phyloP scores from a whole-genome alignment of 1,140 invertebrate species.

The Drosophila micromelanica region DNA sequence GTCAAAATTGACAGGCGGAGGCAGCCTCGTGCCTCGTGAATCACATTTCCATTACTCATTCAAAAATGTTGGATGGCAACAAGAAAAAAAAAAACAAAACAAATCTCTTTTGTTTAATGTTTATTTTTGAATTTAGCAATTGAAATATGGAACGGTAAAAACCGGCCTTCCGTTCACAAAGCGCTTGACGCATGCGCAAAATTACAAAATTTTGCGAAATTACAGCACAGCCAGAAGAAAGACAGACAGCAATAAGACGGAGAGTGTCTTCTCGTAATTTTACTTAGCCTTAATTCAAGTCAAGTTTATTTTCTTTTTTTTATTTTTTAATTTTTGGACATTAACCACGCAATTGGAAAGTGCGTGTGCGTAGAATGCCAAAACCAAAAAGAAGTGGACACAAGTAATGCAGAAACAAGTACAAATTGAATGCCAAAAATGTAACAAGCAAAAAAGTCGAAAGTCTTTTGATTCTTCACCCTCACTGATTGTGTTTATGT shows the following conservation, averaged over 20 bases:
- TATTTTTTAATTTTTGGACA: too few species aligned
- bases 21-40: constrained; percentile 50
- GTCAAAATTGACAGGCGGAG: constrained; percentile 66
- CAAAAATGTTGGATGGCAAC: constrained; percentile 55
- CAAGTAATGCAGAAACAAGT: constrained; percentile 6
- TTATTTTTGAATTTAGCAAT: constrained; percentile 76
- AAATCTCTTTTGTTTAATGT: constrained; percentile 62
- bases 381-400: constrained; percentile 23
- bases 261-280: constrained; percentile 28
- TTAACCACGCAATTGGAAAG: constrained; percentile 47
- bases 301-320: constrained; percentile 36
- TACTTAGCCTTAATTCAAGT: constrained; percentile 43
- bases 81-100: constrained; percentile 11
- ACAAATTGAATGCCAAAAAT: constrained; percentile 1
- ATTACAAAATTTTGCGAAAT: constrained; percentile 78
- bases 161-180: constrained; percentile 48
- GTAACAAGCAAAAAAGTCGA: constrained; percentile 34
- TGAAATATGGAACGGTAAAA: constrained; percentile 54
- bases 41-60: constrained; percentile 71
- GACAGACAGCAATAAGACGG: constrained; percentile 14
- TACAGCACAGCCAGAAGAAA: constrained; percentile 51
- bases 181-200: constrained; percentile 64
- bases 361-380: constrained; percentile 72
- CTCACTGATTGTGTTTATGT: constrained; percentile 42
- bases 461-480: constrained; percentile 26